Evolutionary conservation across 2,888 invertebrate species (phyloP).

Genomic region (Aricia artaxerxes): DNA sequence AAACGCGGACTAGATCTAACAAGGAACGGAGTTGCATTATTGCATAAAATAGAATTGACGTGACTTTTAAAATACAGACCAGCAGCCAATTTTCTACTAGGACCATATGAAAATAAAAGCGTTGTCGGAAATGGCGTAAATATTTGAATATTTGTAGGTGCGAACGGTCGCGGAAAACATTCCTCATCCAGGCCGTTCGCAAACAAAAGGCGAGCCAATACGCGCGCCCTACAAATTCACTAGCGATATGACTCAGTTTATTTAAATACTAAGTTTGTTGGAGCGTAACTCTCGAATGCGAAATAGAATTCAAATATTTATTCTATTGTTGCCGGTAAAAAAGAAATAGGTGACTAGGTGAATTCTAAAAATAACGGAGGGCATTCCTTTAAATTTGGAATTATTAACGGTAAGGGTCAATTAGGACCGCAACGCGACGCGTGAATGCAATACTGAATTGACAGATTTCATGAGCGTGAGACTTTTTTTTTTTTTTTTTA

Average conservation of each 20-base stretch:
- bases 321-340: background rate
- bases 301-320: conserved; percentile 3
- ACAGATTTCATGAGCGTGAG: too few species aligned
- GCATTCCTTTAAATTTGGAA: background rate
- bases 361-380: background rate
- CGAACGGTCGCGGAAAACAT: conserved; percentile 27
- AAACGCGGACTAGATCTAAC: too few species aligned
- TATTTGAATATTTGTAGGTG: conserved; percentile 27
- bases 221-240: background rate
- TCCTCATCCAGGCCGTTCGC: conserved; percentile 14
- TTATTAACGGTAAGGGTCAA: too few species aligned
- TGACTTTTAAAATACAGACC: background rate
- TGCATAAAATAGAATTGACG: too few species aligned
- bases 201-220: conserved; percentile 28
- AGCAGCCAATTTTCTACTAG: background rate
- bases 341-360: background rate
- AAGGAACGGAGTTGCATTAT: too few species aligned
- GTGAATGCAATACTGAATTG: too few species aligned
- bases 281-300: background rate
- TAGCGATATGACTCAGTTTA: conserved; percentile 13
- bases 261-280: conserved; percentile 24
- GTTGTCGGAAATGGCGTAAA: conserved; percentile 9
- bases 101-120: background rate
- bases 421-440: too few species aligned
- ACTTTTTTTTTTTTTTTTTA: too few species aligned